Conservation (phyloP, 2,888 invertebrate species). For the Drosophila anomalata region DNA sequence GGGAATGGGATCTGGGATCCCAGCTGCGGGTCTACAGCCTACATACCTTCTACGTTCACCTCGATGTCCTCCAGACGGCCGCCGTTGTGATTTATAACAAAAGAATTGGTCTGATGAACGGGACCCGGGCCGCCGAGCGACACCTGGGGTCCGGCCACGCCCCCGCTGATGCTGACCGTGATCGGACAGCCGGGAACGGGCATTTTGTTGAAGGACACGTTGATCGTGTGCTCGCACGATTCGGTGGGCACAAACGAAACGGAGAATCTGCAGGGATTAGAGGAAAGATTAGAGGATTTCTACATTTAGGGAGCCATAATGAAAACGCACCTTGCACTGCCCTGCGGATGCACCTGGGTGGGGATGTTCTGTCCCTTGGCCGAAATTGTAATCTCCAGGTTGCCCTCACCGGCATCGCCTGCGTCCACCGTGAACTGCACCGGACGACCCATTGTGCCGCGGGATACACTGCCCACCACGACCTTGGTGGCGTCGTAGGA, state of each 20-base stretch:
- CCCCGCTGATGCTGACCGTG: slow-evolving; percentile 90
- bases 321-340: slow-evolving; percentile 86
- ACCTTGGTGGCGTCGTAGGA: slow-evolving; percentile 96
- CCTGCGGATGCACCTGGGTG: slow-evolving; percentile 97
- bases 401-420: slow-evolving; percentile 98
- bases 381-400: slow-evolving; percentile 97
- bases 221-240: slow-evolving; percentile 96
- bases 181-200: slow-evolving; percentile 95
- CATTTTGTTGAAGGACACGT: slow-evolving; percentile 98
- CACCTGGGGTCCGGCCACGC: slow-evolving; percentile 88
- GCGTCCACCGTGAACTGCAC: slow-evolving; percentile 98
- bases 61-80: slow-evolving; percentile 97
- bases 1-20: neutral
- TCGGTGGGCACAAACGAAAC: slow-evolving; percentile 98
- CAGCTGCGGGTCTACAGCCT: slow-evolving; percentile 22
- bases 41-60: slow-evolving; percentile 97
- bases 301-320: neutral
- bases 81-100: slow-evolving; percentile 91
- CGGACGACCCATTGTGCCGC: slow-evolving; percentile 93
- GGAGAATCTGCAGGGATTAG: slow-evolving; percentile 88
- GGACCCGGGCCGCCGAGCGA: slow-evolving; percentile 90
- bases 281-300: neutral
- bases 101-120: slow-evolving; percentile 88
- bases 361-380: slow-evolving; percentile 96
- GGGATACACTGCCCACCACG: slow-evolving; percentile 91